phyloP scores from a whole-genome alignment of 2,888 invertebrate genomes.

The Caradrina kadenii region DNA sequence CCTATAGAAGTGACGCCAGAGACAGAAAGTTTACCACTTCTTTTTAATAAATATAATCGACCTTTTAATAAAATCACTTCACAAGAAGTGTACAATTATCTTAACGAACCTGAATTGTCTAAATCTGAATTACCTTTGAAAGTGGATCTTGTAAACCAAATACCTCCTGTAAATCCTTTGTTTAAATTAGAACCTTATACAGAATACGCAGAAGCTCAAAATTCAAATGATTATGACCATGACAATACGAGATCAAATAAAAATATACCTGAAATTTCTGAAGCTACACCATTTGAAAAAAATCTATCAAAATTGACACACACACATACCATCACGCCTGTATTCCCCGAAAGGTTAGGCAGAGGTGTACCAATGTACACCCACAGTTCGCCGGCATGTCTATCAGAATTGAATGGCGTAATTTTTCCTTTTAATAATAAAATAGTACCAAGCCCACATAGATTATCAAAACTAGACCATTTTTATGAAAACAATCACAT shows the following conservation, averaged over 20 bases:
- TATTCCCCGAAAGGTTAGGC: too few species aligned
- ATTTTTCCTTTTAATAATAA: neutral
- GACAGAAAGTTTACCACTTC: neutral
- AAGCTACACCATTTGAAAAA: neutral
- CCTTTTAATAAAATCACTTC: neutral
- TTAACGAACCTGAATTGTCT: neutral
- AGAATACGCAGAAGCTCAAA: neutral
- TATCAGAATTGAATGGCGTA: neutral
- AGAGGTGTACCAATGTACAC: too few species aligned
- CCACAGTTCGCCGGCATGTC: too few species aligned
- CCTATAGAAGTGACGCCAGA: slow-evolving; percentile 1
- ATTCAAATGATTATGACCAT: neutral
- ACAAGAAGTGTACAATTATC: neutral
- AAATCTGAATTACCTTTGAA: neutral
- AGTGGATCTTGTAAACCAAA: neutral
- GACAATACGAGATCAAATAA: neutral
- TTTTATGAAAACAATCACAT: slow-evolving; percentile 29
- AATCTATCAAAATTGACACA: neutral
- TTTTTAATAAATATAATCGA: neutral
- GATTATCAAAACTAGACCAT: neutral
- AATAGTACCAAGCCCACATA: neutral
- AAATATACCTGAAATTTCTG: neutral
- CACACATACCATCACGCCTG: too few species aligned
- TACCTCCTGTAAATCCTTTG: neutral
- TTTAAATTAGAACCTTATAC: neutral